Percentiles rank a stretch among this genome's conserved stretches.
phyloP scores from a whole-genome alignment of 1,140 invertebrate genomes.

The Drosophila jambulina region DNA sequence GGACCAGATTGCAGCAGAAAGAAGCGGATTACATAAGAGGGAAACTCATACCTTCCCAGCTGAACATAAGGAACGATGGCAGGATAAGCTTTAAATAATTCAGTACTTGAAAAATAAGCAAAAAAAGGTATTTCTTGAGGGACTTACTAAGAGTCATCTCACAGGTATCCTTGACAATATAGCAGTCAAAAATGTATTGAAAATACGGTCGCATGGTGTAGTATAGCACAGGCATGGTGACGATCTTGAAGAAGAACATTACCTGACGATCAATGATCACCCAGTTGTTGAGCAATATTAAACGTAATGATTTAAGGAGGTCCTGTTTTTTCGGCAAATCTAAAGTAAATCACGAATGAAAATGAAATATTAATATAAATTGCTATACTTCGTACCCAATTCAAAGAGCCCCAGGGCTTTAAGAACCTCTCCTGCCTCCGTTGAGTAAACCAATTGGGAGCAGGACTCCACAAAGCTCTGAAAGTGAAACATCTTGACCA shows the following conservation, averaged over 20 bases:
- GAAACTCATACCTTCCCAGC: constrained; percentile 53
- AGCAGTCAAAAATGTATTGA: constrained; percentile 69
- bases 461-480: constrained; percentile 37
- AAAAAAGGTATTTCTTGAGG: not conserved
- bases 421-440: constrained; percentile 48
- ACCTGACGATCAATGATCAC: constrained; percentile 58
- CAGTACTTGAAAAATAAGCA: not conserved
- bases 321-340: constrained; percentile 38
- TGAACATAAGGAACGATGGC: constrained; percentile 60
- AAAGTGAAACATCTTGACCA: constrained; percentile 67
- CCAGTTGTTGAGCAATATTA: constrained; percentile 56
- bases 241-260: constrained; percentile 73
- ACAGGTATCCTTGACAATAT: constrained; percentile 53
- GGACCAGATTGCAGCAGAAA: constrained; percentile 63
- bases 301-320: constrained; percentile 28
- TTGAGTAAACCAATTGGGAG: constrained; percentile 35
- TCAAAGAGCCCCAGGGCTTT: constrained; percentile 58
- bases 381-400: constrained; percentile 29
- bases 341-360: not conserved
- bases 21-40: constrained; percentile 63
- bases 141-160: constrained; percentile 67
- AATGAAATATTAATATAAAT: fast-evolving
- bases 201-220: constrained; percentile 64
- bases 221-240: constrained; percentile 68
- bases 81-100: constrained; percentile 52